Base-by-base conservation (phyloP, 2,888 invertebrate genomes). In the Exephanes ischioxanthus region DNA sequence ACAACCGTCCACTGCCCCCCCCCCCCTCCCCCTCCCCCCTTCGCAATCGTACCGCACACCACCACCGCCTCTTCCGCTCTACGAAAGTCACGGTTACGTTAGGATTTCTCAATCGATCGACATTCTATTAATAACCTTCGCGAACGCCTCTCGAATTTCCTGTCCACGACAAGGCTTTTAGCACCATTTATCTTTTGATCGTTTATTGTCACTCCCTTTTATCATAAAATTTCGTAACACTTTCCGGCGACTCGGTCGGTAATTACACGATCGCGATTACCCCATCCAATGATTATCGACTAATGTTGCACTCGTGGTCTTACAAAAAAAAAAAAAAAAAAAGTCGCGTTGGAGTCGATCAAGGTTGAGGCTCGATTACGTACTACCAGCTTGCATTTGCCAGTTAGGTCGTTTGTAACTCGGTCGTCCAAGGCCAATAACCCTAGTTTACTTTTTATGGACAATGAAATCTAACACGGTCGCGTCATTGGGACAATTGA, bases 31-130 rank as follows among this genome's bases (percentile, higher is more conserved):
- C 72, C 41, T 19, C 11, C 61, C 63, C 37, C 37, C 19, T 76
- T 4, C 67, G 30, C 37, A 53, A 53, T 22, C 66, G 19, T 26
- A 76, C 51, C 26, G 41, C 9, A 45, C 22, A 37, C 37, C 7
- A 7, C 7, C 9, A 2, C 2, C 37, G 37, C 37, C 75, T 73
- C 48, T 33, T 53, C 48, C 63, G 37, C 48, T 71, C 33, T 85
- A 91, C 88, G 90, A 92, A 91, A 90, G 91, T 91, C 91, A 90
- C 88, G 91, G 89, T 93, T 93, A 92, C 92, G 92, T 92, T 93
- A 91, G 88, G 68, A 88, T 89, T 89, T 87, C 79, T 86, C 87
- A 88, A 90, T 89, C 86, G 87, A 87, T 88, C 76, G 63, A 67
- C 68, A 76, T 77, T 81, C 84, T 87, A 87, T 85, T 88, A 86